Percentiles rank a stretch among this genome's conserved stretches.
phyloP scores from a whole-genome alignment of 2,888 invertebrate genomes.

The Acronicta psi region DNA sequence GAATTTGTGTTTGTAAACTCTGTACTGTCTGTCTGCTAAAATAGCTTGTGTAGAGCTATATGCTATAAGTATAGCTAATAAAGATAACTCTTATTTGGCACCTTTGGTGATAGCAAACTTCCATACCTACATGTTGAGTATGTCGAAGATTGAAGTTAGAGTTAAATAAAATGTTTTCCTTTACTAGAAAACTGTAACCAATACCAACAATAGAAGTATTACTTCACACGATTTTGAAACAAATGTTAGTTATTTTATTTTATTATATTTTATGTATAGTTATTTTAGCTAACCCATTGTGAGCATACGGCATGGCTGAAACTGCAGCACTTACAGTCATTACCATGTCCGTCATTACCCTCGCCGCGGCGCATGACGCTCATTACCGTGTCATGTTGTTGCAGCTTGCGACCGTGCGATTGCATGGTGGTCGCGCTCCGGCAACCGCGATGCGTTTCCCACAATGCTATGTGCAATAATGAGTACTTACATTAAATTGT shows the following conservation, averaged over 20 bases:
- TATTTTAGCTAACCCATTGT: conserved; percentile 2
- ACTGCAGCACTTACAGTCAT: conserved; percentile 18
- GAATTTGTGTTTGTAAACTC: too few species aligned
- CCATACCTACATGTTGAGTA: too few species aligned
- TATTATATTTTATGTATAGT: too few species aligned
- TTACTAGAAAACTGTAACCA: too few species aligned
- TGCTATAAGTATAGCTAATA: too few species aligned
- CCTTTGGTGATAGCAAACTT: too few species aligned
- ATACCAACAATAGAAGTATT: neutral
- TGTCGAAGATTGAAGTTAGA: too few species aligned
- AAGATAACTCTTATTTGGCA: too few species aligned
- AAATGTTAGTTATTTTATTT: too few species aligned
- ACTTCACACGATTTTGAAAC: neutral
- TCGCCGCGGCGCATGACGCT: conserved; percentile 31
- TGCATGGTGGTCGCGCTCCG: conserved; percentile 23
- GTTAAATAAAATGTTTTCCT: too few species aligned
- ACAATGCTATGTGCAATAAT: conserved; percentile 17
- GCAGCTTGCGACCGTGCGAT: conserved; percentile 31
- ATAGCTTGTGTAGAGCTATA: too few species aligned
- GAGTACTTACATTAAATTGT: neutral
- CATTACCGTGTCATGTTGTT: conserved; percentile 31
- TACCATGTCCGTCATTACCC: conserved; percentile 27
- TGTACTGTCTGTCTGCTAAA: too few species aligned
- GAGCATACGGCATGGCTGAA: conserved; percentile 5
- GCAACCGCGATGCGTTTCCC: conserved; percentile 18